A percentile compares a stretch with the other conserved stretches of the same genome.
These are phyloP conservation scores for Ovis canadensis DNA, from an alignment of 2,113 vertebrate species.

Conservation along the genomic window DNA sequence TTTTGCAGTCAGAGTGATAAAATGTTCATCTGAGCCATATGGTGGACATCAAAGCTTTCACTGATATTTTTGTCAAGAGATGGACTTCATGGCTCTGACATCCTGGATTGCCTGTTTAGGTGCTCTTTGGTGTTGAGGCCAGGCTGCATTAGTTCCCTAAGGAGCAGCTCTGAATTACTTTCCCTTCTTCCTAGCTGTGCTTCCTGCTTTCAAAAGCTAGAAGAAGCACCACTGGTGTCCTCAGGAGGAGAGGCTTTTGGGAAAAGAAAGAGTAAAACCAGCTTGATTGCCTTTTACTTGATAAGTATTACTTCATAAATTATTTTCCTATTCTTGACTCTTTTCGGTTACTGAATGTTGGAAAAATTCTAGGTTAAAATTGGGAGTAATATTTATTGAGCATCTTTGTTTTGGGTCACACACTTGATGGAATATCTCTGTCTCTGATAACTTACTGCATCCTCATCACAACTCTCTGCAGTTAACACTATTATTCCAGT, in stretches of 20 bases:
- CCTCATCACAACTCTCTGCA: not conserved
- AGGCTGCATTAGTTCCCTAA: not conserved
- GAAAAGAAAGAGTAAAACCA: not conserved
- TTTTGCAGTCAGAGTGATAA: not conserved
- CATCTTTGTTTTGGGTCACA: not conserved
- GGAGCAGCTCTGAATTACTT: not conserved
- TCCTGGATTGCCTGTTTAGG: not conserved
- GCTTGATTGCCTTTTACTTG: not conserved
- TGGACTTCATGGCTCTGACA: not conserved
- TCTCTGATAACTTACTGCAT: not conserved
- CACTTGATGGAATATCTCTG: not conserved
- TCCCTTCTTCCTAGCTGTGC: not conserved
- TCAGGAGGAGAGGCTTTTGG: not conserved
- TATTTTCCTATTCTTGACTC: not conserved
- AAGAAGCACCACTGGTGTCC: not conserved
- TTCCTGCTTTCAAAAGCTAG: not conserved
- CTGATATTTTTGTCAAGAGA: not conserved
- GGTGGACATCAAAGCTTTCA: not conserved
- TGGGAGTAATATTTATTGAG: not conserved
- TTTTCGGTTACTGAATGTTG: not conserved
- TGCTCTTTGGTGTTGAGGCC: not conserved
- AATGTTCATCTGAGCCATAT: not conserved
- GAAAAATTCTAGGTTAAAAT: not conserved
- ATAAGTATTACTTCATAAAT: not conserved
- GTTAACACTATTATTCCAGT: not conserved